A percentile compares a stretch with the other conserved stretches of the same genome.
Conservation (phyloP, 2,113 vertebrate genomes). For the Strigops habroptila region DNA sequence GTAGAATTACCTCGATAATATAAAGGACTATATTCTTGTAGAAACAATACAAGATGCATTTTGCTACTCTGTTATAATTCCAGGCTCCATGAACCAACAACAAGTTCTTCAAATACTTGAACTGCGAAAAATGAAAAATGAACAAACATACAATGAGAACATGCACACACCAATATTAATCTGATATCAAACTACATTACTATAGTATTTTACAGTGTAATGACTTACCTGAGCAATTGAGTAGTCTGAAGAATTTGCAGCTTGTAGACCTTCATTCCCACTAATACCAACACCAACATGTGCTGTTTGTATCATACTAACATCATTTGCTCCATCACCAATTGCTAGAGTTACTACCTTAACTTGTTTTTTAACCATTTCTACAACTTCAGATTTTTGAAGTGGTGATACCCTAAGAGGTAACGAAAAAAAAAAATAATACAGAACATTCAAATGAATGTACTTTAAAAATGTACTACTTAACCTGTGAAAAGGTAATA, state of each 20-base stretch:
- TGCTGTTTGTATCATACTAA: conserved; percentile 98
- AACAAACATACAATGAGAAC: not conserved
- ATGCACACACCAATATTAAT: not conserved
- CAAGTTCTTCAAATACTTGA: conserved; percentile 98
- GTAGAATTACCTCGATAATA: conserved; percentile 91
- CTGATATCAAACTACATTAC: not conserved
- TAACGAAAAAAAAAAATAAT: conserved; percentile 15
- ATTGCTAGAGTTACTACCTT: conserved; percentile 95
- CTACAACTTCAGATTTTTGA: conserved; percentile 98
- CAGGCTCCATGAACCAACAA: conserved; percentile 96
- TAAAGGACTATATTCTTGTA: conserved; percentile 99
- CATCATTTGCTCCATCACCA: conserved; percentile 96
- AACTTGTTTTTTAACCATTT: conserved; percentile 98
- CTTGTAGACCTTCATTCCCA: conserved; percentile 96
- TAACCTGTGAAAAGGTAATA: not conserved
- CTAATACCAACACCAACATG: conserved; percentile 97
- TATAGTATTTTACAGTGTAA: not conserved
- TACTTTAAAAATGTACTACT: not conserved
- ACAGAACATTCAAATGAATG: not conserved
- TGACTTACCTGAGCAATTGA: conserved; percentile 93
- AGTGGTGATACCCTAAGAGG: conserved; percentile 90
- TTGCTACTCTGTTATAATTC: conserved; percentile 97
- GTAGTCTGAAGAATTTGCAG: conserved; percentile 98
- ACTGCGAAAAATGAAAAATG: conserved; percentile 77
- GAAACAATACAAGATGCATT: conserved; percentile 99